A percentile compares a stretch with the other conserved stretches of the same genome.
Evolutionary conservation across 1,140 invertebrate genomes (phyloP).

Genomic region (Polypedilum vanderplanki): DNA sequence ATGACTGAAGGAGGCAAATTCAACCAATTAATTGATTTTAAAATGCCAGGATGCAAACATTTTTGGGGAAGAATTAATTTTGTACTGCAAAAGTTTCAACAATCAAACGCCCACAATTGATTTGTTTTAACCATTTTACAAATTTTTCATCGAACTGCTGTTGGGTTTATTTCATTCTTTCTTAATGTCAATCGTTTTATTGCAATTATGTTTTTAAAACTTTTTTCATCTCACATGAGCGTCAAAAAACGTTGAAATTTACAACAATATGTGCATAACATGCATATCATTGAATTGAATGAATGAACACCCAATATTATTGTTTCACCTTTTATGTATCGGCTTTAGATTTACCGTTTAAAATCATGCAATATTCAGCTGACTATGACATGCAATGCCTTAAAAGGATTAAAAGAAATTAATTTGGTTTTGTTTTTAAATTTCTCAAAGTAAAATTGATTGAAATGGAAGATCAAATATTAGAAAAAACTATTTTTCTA

Average conservation of each 20-base stretch:
- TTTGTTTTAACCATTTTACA: neutral
- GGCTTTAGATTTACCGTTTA: neutral
- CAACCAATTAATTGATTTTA: neutral
- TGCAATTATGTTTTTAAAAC: neutral
- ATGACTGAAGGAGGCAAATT: constrained; percentile 8
- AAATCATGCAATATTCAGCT: neutral
- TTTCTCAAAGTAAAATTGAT: too few relatives aligned
- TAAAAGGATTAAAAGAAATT: neutral
- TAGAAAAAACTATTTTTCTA: neutral
- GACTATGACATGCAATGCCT: neutral
- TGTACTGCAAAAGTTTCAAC: neutral
- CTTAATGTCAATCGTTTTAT: neutral
- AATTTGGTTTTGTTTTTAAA: neutral
- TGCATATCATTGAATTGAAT: neutral
- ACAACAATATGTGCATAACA: constrained; percentile 9
- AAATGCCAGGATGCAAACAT: neutral
- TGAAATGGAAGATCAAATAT: too few relatives aligned
- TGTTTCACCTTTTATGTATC: neutral
- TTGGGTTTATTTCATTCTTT: neutral
- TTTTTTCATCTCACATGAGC: neutral
- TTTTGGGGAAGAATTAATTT: neutral
- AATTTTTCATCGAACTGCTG: neutral
- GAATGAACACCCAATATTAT: constrained; percentile 13
- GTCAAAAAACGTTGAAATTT: neutral
- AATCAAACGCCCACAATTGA: too few relatives aligned